Evolutionary conservation across 2,113 vertebrate genomes (phyloP).

Genomic region (Oreochromis aureus): DNA sequence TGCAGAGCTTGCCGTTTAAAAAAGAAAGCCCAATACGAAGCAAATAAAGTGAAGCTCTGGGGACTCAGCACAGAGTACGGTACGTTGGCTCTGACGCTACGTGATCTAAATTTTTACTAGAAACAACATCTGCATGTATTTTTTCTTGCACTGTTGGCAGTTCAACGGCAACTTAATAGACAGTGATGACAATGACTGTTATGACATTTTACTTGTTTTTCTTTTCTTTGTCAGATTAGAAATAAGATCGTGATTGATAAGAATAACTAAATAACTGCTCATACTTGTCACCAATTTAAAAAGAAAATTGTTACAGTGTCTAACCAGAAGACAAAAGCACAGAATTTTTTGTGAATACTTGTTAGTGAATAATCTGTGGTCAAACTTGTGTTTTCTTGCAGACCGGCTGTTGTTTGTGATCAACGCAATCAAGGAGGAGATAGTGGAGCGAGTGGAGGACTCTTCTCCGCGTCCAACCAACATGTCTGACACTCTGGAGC

Average conservation of each 20-base stretch:
- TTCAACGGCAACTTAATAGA: not conserved
- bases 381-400: conserved; percentile 53
- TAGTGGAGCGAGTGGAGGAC: conserved; percentile 89
- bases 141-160: not conserved
- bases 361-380: not conserved
- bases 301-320: not conserved
- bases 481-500: conserved; percentile 90
- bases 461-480: conserved; percentile 79
- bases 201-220: not conserved
- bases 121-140: not conserved
- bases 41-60: conserved; percentile 99
- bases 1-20: conserved; percentile 94
- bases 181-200: not conserved
- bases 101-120: not conserved
- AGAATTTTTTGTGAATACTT: not conserved
- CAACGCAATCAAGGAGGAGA: conserved; percentile 98
- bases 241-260: not conserved
- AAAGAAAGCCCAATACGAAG: conserved; percentile 99
- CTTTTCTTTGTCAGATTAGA: not conserved
- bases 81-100: conserved; percentile 51
- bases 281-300: not conserved
- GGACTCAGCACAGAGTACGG: conserved; percentile 98
- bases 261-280: not conserved
- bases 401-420: conserved; percentile 97
- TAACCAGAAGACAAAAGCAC: not conserved